A percentile compares a stretch with the other conserved stretches of the same genome.
phyloP scores from a whole-genome alignment of 92 coral and sea anemone species.

The Zoanthus solanderi region DNA sequence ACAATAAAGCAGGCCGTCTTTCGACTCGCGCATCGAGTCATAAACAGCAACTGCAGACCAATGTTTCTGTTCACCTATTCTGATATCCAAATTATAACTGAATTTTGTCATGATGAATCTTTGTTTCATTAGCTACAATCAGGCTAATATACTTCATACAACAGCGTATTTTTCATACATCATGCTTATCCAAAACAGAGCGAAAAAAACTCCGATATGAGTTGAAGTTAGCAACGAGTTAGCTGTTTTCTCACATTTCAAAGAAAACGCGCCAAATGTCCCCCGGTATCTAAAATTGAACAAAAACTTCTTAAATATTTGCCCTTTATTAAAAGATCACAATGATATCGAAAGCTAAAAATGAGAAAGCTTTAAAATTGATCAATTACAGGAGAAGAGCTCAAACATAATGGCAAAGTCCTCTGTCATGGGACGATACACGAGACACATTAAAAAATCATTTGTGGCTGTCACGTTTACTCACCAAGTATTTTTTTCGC shows the following conservation, averaged over 20 bases:
- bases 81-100: neutral
- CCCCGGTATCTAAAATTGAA: neutral
- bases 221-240: neutral
- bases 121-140: neutral
- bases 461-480: neutral
- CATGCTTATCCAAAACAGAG: neutral
- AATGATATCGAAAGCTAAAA: neutral
- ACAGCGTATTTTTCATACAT: too few relatives aligned
- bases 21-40: slow-evolving; percentile 55
- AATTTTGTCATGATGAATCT: slow-evolving; percentile 20
- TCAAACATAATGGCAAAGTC: neutral
- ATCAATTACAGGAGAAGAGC: neutral
- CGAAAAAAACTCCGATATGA: slow-evolving; percentile 6
- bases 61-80: neutral
- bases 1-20: slow-evolving; percentile 54
- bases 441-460: neutral
- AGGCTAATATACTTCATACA: neutral
- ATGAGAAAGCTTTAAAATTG: neutral
- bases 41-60: slow-evolving; percentile 51
- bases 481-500: slow-evolving; percentile 13
- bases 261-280: neutral
- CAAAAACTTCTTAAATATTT: neutral
- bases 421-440: slow-evolving; percentile 2
- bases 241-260: neutral
- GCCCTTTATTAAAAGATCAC: neutral